Evolutionary conservation across 2,888 invertebrate species (phyloP).

Genomic region (Girardia tigrina): DNA sequence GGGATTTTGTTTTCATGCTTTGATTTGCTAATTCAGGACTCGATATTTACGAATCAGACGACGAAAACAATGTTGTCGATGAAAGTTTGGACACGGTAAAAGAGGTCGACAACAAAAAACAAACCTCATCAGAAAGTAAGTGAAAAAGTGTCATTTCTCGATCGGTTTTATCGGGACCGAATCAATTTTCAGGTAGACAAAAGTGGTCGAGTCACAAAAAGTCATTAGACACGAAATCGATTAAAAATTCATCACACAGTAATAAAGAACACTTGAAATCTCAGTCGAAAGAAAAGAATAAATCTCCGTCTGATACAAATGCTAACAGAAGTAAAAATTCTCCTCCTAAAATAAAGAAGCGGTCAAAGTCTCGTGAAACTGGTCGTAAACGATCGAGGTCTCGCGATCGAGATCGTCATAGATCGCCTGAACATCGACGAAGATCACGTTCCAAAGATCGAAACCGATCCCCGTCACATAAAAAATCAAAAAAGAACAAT

Average conservation of each 20-base stretch:
- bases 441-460: not conserved
- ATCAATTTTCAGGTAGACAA: not conserved
- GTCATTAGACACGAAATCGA: not conserved
- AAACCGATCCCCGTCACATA: not conserved
- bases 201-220: conserved; percentile 1
- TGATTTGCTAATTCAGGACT: too few species aligned
- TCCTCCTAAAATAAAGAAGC: not conserved
- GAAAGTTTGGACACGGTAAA: not conserved
- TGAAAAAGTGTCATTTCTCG: not conserved
- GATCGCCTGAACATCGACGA: not conserved
- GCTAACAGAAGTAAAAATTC: not conserved
- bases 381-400: too few species aligned
- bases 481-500: conserved; percentile 18
- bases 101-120: too few species aligned
- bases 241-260: not conserved
- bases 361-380: not conserved
- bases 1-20: too few species aligned
- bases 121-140: not conserved
- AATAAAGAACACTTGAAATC: not conserved
- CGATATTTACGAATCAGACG: not conserved
- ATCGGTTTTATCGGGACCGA: too few species aligned
- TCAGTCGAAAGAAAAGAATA: not conserved
- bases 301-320: conserved; percentile 6
- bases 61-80: not conserved
- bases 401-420: not conserved